Conservation (phyloP, 1,140 invertebrate genomes). For the Cyclargus thomasi region DNA sequence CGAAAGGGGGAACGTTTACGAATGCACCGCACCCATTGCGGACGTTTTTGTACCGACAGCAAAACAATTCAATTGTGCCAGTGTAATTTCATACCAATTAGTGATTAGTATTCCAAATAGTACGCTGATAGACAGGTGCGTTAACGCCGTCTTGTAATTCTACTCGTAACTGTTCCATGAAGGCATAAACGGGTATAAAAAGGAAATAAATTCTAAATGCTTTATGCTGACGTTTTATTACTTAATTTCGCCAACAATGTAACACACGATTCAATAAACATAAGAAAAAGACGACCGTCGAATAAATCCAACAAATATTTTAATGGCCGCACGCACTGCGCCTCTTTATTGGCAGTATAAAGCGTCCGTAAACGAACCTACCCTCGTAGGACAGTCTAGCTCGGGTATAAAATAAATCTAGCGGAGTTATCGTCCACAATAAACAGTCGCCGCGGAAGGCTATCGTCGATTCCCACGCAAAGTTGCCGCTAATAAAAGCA, state of each 20-base stretch:
- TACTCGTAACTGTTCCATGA: background rate
- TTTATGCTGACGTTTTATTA: slow-evolving; percentile 25
- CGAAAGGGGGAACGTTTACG: slow-evolving; percentile 16
- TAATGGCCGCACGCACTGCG: slow-evolving; percentile 61
- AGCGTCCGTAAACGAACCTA: slow-evolving; percentile 48
- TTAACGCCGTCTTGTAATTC: background rate
- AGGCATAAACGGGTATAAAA: slow-evolving; percentile 7
- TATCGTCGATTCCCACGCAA: slow-evolving; percentile 72
- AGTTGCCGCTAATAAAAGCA: slow-evolving; percentile 72
- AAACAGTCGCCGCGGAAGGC: slow-evolving; percentile 68
- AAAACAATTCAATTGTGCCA: slow-evolving; percentile 5
- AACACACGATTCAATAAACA: slow-evolving; percentile 52
- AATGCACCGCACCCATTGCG: slow-evolving; percentile 13
- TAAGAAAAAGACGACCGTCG: slow-evolving; percentile 60
- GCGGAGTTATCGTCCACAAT: slow-evolving; percentile 69
- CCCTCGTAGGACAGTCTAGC: slow-evolving; percentile 56
- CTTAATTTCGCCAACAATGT: slow-evolving; percentile 62
- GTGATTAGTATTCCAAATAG: background rate
- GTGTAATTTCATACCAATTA: background rate
- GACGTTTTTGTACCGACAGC: slow-evolving; percentile 11
- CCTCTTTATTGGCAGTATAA: slow-evolving; percentile 68
- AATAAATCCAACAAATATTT: slow-evolving; percentile 72
- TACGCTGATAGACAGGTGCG: background rate
- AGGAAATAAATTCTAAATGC: slow-evolving; percentile 2
- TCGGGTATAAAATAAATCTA: slow-evolving; percentile 73